Percentiles rank a stretch among this genome's conserved stretches.
phyloP scores from a whole-genome alignment of 1,140 invertebrate genomes.

The Cydia pomonella region DNA sequence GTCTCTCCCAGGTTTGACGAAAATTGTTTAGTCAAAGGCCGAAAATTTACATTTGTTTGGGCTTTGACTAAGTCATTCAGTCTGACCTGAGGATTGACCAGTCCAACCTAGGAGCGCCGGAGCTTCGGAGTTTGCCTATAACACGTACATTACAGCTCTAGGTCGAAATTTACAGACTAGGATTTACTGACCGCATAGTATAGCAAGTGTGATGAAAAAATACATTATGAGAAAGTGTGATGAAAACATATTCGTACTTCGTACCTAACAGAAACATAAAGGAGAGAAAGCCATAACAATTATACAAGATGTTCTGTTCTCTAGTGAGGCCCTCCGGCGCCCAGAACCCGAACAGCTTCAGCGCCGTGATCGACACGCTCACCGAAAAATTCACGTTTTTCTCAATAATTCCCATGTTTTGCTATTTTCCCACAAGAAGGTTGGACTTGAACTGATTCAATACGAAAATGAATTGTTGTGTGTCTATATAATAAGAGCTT shows the following conservation, averaged over 20 bases:
- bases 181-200: too few species aligned
- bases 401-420: conserved; percentile 37
- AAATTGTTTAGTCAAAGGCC: too few species aligned
- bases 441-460: background rate
- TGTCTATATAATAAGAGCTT: background rate
- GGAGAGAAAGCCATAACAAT: conserved; percentile 51
- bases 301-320: conserved; percentile 44
- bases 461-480: background rate
- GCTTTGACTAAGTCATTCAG: too few species aligned
- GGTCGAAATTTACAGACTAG: too few species aligned
- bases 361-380: conserved; percentile 48
- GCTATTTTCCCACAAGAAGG: background rate
- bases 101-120: too few species aligned
- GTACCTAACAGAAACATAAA: conserved; percentile 68
- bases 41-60: too few species aligned
- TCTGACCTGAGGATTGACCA: too few species aligned
- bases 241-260: background rate
- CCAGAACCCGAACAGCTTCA: conserved; percentile 64
- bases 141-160: too few species aligned
- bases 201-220: too few species aligned
- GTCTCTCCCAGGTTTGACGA: too few species aligned
- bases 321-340: conserved; percentile 39
- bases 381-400: conserved; percentile 53
- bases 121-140: too few species aligned
- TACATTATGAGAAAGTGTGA: too few species aligned